A percentile compares a stretch with the other conserved stretches of the same genome.
These are phyloP conservation scores for Drosophila affinis DNA, from an alignment of 2,888 invertebrate species.

Conservation along the genomic window DNA sequence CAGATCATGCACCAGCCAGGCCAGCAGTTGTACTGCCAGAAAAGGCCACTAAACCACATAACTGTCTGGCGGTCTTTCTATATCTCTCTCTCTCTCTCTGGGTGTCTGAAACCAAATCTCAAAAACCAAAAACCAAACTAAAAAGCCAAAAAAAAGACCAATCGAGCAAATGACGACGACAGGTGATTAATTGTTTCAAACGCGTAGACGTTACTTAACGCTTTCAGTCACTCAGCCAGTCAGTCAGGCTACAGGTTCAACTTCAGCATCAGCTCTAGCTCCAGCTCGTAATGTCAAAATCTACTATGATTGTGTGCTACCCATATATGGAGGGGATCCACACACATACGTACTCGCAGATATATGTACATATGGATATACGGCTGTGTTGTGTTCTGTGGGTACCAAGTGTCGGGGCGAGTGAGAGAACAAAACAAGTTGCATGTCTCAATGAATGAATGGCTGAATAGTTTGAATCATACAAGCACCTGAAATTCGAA, in stretches of 20 bases:
- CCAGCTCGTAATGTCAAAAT: slow-evolving; percentile 65
- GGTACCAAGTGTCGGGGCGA: slow-evolving; percentile 39
- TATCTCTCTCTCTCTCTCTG: background rate
- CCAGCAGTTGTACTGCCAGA: slow-evolving; percentile 56
- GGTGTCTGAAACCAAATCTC: slow-evolving; percentile 48
- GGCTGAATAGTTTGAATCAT: slow-evolving; percentile 76
- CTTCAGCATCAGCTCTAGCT: background rate
- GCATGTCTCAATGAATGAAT: slow-evolving; percentile 75
- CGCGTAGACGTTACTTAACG: slow-evolving; percentile 79
- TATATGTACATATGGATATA: slow-evolving; percentile 40
- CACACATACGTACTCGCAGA: no score
- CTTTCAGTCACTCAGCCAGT: slow-evolving; percentile 45
- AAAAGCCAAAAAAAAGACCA: slow-evolving; percentile 47
- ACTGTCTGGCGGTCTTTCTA: slow-evolving; percentile 47
- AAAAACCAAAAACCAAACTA: slow-evolving; percentile 9
- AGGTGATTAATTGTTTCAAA: slow-evolving; percentile 79
- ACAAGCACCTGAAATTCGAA: slow-evolving; percentile 78
- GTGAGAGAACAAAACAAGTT: slow-evolving; percentile 66
- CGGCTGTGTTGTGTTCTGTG: slow-evolving; percentile 48
- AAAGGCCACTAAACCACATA: slow-evolving; percentile 76
- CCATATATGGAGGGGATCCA: slow-evolving; percentile 32
- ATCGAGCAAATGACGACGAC: slow-evolving; percentile 64
- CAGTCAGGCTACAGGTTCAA: slow-evolving; percentile 44
- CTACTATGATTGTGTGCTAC: slow-evolving; percentile 43
- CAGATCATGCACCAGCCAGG: slow-evolving; percentile 55